Evolutionary conservation across 2,888 invertebrate species (phyloP).

Genomic region (Melanophora roralis): DNA sequence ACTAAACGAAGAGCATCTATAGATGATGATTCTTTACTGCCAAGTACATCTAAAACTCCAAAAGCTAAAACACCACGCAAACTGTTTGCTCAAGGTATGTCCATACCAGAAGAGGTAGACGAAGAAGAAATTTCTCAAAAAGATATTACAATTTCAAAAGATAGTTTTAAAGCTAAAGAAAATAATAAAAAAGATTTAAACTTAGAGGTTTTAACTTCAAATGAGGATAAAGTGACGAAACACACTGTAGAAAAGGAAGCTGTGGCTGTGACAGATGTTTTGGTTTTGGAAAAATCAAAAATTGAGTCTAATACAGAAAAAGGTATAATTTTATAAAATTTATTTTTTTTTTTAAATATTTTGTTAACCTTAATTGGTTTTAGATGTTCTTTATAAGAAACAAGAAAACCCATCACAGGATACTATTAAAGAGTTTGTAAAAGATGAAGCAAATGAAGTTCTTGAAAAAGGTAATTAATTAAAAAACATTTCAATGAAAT

Average conservation of each 20-base stretch:
- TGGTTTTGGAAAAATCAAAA: neutral
- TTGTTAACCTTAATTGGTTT: neutral
- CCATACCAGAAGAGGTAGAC: slow-evolving; percentile 50
- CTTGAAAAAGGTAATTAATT: neutral
- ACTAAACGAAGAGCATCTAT: slow-evolving; percentile 52
- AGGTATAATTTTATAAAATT: neutral
- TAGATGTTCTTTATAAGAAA: neutral
- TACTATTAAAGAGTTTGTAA: neutral
- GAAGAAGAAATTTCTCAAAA: neutral
- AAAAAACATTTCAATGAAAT: neutral
- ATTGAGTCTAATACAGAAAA: too few relatives aligned
- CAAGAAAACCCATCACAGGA: neutral
- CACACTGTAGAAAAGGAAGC: too few relatives aligned
- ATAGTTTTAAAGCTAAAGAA: neutral
- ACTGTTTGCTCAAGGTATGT: neutral
- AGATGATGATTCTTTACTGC: slow-evolving; percentile 36
- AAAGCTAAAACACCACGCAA: slow-evolving; percentile 26
- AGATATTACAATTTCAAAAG: neutral
- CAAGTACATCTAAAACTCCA: slow-evolving; percentile 17
- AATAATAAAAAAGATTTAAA: too few relatives aligned
- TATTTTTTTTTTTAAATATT: neutral
- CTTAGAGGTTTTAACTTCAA: too few relatives aligned
- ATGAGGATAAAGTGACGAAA: too few relatives aligned
- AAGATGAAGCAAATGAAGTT: neutral
- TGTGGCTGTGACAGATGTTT: neutral